These are phyloP conservation scores for Metopolophium dirhodum DNA, from an alignment of 1,140 invertebrate genomes.

Conservation along the genomic window DNA sequence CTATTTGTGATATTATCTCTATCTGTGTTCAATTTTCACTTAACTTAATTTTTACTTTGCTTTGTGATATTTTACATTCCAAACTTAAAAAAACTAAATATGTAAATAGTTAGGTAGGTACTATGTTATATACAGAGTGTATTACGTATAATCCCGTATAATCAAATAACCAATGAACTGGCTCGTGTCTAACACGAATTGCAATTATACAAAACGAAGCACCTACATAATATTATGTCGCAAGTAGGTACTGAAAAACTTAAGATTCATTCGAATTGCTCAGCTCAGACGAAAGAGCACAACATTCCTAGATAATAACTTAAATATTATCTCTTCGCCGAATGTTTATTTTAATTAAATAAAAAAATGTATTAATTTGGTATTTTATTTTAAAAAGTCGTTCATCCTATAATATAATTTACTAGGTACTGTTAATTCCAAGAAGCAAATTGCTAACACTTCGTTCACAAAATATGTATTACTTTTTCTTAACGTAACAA, in stretches of 20 bases:
- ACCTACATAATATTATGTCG: background rate
- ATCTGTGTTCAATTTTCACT: background rate
- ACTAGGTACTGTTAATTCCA: background rate
- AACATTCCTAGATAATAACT: background rate
- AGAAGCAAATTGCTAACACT: background rate
- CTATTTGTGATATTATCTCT: background rate
- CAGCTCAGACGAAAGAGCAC: background rate
- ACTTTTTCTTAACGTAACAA: background rate
- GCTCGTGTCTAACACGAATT: background rate
- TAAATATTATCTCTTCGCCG: background rate
- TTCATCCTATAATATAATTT: background rate
- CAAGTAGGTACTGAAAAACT: background rate
- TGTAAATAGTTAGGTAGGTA: background rate
- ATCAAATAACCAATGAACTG: background rate
- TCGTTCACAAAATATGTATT: background rate
- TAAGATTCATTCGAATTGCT: background rate
- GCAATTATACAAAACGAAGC: background rate
- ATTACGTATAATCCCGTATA: background rate
- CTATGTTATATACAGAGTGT: background rate
- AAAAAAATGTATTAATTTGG: background rate
- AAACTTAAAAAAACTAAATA: background rate
- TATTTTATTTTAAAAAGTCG: background rate
- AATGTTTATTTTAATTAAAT: background rate
- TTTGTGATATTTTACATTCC: background rate
- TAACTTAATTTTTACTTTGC: background rate